Percentiles rank a stretch among this genome's conserved stretches.
These are phyloP conservation scores for Sinosuthora webbiana DNA, from an alignment of 2,113 vertebrate species.

Conservation along the genomic window DNA sequence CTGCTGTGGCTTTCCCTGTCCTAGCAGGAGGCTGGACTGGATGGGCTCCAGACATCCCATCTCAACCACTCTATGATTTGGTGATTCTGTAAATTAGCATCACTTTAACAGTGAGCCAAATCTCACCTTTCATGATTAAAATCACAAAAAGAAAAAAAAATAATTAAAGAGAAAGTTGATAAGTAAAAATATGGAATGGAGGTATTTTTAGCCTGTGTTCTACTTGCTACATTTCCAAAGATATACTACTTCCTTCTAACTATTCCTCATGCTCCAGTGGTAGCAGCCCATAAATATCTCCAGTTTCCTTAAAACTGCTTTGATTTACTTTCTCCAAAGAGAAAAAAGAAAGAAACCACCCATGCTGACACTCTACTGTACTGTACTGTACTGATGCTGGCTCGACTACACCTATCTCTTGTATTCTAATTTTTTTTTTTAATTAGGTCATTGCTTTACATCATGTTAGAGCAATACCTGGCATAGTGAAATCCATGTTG, in stretches of 20 bases:
- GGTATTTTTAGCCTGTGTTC: neutral
- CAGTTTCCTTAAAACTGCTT: neutral
- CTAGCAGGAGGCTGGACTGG: neutral
- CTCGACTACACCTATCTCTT: neutral
- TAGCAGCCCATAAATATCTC: slow-evolving; percentile 20
- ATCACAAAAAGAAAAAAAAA: neutral
- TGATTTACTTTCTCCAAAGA: slow-evolving; percentile 32
- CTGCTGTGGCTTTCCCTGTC: neutral
- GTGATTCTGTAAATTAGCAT: neutral
- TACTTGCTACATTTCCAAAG: neutral
- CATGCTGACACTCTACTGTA: neutral
- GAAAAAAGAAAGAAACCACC: slow-evolving; percentile 5
- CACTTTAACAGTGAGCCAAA: neutral
- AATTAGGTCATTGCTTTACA: neutral
- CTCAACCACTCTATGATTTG: neutral
- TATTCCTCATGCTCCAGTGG: neutral
- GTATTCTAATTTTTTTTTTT: neutral
- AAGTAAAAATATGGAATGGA: neutral
- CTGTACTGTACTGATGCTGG: neutral
- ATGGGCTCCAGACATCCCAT: neutral
- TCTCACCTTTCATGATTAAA: neutral
- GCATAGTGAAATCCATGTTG: neutral
- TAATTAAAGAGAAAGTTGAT: neutral
- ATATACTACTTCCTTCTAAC: slow-evolving; percentile 7
- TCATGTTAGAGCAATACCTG: neutral